Conservation (phyloP, 1,140 invertebrate genomes). For the Cephus cinctus region DNA sequence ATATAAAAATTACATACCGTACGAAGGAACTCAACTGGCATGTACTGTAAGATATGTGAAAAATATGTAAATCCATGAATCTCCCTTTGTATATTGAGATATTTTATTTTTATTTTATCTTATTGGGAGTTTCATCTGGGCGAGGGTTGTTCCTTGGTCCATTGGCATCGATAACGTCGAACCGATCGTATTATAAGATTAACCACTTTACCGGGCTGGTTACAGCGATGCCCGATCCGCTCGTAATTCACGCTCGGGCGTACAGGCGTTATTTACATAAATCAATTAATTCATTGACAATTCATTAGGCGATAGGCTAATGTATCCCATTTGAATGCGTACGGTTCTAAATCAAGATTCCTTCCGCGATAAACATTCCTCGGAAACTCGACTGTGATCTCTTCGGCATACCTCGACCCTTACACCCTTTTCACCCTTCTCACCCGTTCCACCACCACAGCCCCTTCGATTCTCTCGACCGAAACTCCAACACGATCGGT, state of each 20-base stretch:
- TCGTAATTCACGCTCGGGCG: no score
- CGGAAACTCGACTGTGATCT: conserved; percentile 10
- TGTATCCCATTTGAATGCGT: conserved; percentile 14
- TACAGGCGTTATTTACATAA: conserved; percentile 22
- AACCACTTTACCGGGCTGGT: conserved; percentile 8
- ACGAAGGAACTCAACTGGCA: not conserved
- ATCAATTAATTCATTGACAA: conserved; percentile 24
- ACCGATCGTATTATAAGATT: conserved; percentile 4
- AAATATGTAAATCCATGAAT: no score
- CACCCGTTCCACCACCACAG: no score
- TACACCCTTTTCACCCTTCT: no score
- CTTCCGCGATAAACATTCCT: conserved; percentile 19
- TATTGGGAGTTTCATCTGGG: no score
- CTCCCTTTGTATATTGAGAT: no score
- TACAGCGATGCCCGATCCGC: no score
- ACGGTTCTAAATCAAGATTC: conserved; percentile 24
- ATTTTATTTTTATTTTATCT: no score
- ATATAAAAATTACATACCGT: conserved; percentile 16
- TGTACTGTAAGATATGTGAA: no score
- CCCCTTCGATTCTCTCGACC: no score
- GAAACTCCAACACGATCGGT: not conserved
- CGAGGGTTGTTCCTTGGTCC: no score
- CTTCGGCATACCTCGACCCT: conserved; percentile 9
- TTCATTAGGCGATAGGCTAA: conserved; percentile 12
- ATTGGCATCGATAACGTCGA: no score